Percentiles rank a stretch among this genome's conserved stretches.
Conservation (phyloP, 1,140 invertebrate genomes). For the Calliopsis andreniformis region DNA sequence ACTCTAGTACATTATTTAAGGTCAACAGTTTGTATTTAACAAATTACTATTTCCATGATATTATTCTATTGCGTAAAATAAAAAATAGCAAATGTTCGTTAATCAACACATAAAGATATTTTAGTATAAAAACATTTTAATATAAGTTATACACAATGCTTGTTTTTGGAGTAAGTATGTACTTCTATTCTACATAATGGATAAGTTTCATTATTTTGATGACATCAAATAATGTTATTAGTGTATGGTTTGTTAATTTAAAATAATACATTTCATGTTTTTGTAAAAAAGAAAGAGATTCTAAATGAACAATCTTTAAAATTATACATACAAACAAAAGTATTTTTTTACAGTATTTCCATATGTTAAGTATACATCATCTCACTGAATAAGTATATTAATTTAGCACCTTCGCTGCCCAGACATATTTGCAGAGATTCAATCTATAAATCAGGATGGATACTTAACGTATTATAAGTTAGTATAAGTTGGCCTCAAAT, state of each 20-base stretch:
- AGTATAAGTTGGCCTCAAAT: no score
- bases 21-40: background rate
- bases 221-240: slow-evolving; percentile 32
- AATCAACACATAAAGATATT: slow-evolving; percentile 23
- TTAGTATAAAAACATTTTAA: slow-evolving; percentile 24
- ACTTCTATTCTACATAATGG: slow-evolving; percentile 11
- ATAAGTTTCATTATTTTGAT: slow-evolving; percentile 21
- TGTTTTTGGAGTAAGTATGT: slow-evolving; percentile 27
- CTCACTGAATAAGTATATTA: slow-evolving; percentile 40
- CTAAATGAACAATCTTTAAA: slow-evolving; percentile 12
- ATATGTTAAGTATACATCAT: slow-evolving; percentile 1
- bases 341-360: background rate
- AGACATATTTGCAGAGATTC: no score
- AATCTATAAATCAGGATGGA: no score
- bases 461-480: no score
- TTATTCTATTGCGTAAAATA: slow-evolving; percentile 8
- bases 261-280: slow-evolving; percentile 23
- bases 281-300: slow-evolving; percentile 31
- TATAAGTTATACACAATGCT: slow-evolving; percentile 11
- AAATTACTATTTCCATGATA: background rate
- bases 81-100: slow-evolving; percentile 4
- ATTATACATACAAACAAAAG: background rate
- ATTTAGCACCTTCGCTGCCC: no score
- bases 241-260: slow-evolving; percentile 7
- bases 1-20: background rate